Evolutionary conservation across 92 coral and sea anemone genomes (phyloP).

Genomic region (Phenganax subtilis): DNA sequence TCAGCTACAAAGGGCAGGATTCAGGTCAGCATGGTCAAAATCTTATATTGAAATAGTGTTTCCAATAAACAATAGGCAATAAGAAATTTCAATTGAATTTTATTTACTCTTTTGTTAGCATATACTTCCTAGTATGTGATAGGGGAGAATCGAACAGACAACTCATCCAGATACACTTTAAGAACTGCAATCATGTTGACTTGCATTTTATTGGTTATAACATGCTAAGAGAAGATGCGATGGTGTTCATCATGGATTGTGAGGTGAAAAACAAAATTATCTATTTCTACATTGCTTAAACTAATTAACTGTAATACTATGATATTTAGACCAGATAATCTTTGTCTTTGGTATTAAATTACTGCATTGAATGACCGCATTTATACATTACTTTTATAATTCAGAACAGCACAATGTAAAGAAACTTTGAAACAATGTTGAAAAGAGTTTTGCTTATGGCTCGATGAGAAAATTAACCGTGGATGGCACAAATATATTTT

Average conservation of each 20-base stretch:
- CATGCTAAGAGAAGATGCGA: conserved; percentile 38
- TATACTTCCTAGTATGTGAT: conserved; percentile 6
- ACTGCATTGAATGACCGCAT: background rate
- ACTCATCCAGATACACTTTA: conserved; percentile 28
- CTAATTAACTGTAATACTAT: too few relatives aligned
- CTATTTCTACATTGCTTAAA: too few relatives aligned
- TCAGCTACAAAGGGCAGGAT: background rate
- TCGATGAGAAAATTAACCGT: conserved; percentile 30
- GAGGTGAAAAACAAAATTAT: conserved; percentile 5
- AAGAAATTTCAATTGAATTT: too few relatives aligned
- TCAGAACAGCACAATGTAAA: conserved; percentile 5
- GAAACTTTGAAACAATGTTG: conserved; percentile 51
- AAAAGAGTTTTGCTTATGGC: conserved; percentile 31
- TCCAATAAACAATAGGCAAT: too few relatives aligned
- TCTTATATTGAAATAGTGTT: too few relatives aligned
- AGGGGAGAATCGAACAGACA: conserved; percentile 35
- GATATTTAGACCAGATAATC: too few relatives aligned
- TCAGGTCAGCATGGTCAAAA: background rate
- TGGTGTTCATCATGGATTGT: conserved; percentile 45
- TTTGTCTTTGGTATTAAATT: background rate
- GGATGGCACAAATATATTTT: conserved; percentile 42
- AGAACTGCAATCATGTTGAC: background rate
- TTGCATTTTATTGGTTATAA: conserved; percentile 30
- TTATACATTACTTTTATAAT: background rate
- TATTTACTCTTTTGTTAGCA: too few relatives aligned